Base-by-base conservation (phyloP, 2,113 vertebrate genomes). In the Madoqua kirkii region DNA sequence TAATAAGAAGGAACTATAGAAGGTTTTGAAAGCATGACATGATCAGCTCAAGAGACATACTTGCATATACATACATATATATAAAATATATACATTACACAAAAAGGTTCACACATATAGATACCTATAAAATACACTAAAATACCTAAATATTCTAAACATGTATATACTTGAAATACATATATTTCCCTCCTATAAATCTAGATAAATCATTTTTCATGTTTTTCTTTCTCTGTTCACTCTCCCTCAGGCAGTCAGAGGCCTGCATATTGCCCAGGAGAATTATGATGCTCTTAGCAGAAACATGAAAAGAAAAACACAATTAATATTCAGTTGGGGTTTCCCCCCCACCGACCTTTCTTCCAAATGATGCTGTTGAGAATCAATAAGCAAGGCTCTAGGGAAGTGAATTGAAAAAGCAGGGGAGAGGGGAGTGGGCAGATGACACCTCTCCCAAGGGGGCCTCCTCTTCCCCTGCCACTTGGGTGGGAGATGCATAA, bases 291-390 rank as follows among this genome's bases (percentile, higher is more conserved):
- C 36, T 86, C 67, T 95, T 54, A 43, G 79, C 29, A 96, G 55
- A 96, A 94, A 62, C 60, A 55, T 25, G 76, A 85, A 62, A 27
- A 88, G 67, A 48, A 89, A 93, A 94, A 89, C 36, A 54, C 17
- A 89, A 50, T 74, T 91, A 67, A 86, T 76, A 48, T 67, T 87
- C 71, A 43, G 21, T 14, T 86, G 48, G 23, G 36, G 1, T 43
- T 19, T 6, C 19, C 0, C 2, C 31, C 7, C 57, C n/a, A 4
- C 2, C 57, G 29, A 4, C 2, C 52, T 71, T 85, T 62, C n/a
- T 89, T 74, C 76, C 67, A 95, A 90, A 85, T 50, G 45, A 89
- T 82, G 27, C 54, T 82, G 60, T 86, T 81, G 71, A 86, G 62
- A 64, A 54, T 71, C 36, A 89, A 16, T 17, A 50, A 55, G 40